Percentiles rank a stretch among this genome's conserved stretches.
phyloP scores from a whole-genome alignment of 2,797 vertebrate species.

The Todus mexicanus region DNA sequence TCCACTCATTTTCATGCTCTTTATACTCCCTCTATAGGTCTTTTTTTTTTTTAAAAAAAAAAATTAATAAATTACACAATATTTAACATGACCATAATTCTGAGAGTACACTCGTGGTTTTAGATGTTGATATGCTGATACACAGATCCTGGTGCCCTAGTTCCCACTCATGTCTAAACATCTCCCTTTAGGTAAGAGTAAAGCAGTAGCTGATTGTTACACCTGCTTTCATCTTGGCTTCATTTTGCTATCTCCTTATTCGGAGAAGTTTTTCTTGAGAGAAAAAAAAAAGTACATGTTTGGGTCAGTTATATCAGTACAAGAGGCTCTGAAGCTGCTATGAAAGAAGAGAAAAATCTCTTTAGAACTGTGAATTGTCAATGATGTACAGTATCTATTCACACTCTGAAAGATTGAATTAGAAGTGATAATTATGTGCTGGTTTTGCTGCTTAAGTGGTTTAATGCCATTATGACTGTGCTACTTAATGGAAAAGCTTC shows the following conservation, averaged over 20 bases:
- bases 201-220: neutral
- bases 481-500: constrained; percentile 49
- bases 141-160: neutral
- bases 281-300: neutral
- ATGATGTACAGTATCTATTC: constrained; percentile 19
- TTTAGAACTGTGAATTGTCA: constrained; percentile 27
- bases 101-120: neutral
- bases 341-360: neutral
- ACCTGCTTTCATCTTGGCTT: neutral
- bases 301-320: neutral
- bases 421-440: constrained; percentile 50
- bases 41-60: neutral
- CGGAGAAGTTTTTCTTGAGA: neutral
- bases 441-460: constrained; percentile 47
- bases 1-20: neutral
- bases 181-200: neutral
- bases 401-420: constrained; percentile 24
- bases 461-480: constrained; percentile 45
- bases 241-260: neutral
- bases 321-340: neutral
- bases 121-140: neutral
- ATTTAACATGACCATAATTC: neutral
- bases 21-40: neutral
- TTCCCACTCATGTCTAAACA: neutral
- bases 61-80: neutral